Base-by-base conservation (phyloP, 1,140 invertebrate genomes). In the Zeugodacus cucurbitae region DNA sequence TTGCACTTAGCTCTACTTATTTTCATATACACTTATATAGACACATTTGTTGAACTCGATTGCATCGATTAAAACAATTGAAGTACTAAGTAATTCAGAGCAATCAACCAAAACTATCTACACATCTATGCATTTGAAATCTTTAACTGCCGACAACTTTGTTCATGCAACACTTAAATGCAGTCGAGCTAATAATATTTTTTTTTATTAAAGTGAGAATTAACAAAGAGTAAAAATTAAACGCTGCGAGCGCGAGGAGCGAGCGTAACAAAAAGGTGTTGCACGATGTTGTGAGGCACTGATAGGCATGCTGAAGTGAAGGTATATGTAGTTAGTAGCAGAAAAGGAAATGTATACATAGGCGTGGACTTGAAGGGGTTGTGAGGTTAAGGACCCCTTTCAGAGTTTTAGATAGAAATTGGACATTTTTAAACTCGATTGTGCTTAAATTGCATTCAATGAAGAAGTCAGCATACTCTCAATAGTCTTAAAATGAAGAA, bases 151-250 rank as follows among this genome's bases (percentile, higher is more conserved):
- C 74, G 41, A 82, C 74, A 82, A 54, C 41, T 82, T 82, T 26
- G 22, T 82, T 48, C 74, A 82, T 11, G 74, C 74, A 48, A 82
- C 74, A 82, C 74, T 82, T 82, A 82, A 82, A 29, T 44, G n/a
- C 70, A 82, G 74, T 10, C 44, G 41, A 37, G 74, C 74, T 29
- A 82, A 82, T 26, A 48, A 44, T 70, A 70, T 48, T 82, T 82
- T 44, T 44, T 41, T n/a, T 82, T 82, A 48, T 82, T 48, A 14
- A 48, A 44, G 74, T 82, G 74, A 48, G 74, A 82, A 70, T 70
- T 70, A 70, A 37, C 64, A 34, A 48, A 74, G n/a, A 41, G 37
- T 74, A 74, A 74, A 74, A 29, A 37, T 62, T 62, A 62, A 44
- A 11, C 44, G 8, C 37, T 70, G 2, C 1, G 22, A 67, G 29